phyloP scores from a whole-genome alignment of 2,113 vertebrate genomes.

The mouse (Mus musculus) region GRCm39 chr19:23225001-23225500 shows the following conservation, averaged over 20 bases:
- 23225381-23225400: not conserved
- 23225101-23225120: not conserved
- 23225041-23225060: not conserved
- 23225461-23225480: not conserved
- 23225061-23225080: not conserved
- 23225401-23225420: not conserved
- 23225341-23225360: not conserved
- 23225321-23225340: not conserved
- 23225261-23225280: not conserved
- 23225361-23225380: not conserved
- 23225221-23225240: not conserved
- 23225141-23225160: not conserved
- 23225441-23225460: not conserved
- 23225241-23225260: conserved; percentile 7
- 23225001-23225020: not conserved
- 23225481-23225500: too few relatives aligned
- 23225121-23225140: not conserved
- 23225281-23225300: not conserved
- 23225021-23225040: not conserved
- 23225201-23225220: not conserved
- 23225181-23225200: conserved; percentile 50
- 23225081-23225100: not conserved
- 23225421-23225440: not conserved
- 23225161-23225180: not conserved
- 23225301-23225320: conserved; percentile 23